These are phyloP conservation scores for Pasiphila rectangulata DNA, from an alignment of 2,888 invertebrate species.

Conservation along the genomic window DNA sequence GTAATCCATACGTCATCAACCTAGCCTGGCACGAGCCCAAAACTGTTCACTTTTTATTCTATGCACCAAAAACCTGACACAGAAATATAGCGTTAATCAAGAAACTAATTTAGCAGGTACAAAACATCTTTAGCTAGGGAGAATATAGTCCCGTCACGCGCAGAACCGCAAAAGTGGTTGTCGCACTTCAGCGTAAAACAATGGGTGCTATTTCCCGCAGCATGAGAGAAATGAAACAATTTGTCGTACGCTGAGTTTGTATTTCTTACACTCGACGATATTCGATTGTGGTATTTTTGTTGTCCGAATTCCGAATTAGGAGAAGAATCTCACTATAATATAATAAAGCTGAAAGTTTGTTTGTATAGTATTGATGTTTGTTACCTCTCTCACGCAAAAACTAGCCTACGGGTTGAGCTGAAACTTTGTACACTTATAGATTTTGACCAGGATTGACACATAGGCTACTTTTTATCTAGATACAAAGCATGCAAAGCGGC, in stretches of 20 bases:
- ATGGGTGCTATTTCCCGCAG: constrained; percentile 25
- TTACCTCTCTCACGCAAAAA: no score
- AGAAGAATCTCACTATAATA: no score
- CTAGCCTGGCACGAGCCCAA: no score
- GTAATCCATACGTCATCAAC: no score
- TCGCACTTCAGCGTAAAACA: constrained; percentile 27
- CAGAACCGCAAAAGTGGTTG: constrained; percentile 22
- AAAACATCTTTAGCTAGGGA: constrained; percentile 6
- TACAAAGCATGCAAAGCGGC: no score
- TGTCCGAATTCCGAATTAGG: background rate
- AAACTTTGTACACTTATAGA: no score
- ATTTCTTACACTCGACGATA: constrained; percentile 13
- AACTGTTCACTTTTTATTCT: no score
- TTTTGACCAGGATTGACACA: no score
- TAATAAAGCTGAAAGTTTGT: no score
- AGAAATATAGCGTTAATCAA: constrained; percentile 3
- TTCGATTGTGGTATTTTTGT: background rate
- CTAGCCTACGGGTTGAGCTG: no score
- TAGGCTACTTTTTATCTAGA: no score
- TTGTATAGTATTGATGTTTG: no score
- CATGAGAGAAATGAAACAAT: constrained; percentile 41
- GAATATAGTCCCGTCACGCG: constrained; percentile 15
- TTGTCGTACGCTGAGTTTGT: constrained; percentile 39
- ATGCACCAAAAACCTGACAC: background rate
- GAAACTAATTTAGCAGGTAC: constrained; percentile 6